These are phyloP conservation scores for Bradypodion pumilum DNA, from an alignment of 2,797 vertebrate genomes.

Conservation along the genomic window DNA sequence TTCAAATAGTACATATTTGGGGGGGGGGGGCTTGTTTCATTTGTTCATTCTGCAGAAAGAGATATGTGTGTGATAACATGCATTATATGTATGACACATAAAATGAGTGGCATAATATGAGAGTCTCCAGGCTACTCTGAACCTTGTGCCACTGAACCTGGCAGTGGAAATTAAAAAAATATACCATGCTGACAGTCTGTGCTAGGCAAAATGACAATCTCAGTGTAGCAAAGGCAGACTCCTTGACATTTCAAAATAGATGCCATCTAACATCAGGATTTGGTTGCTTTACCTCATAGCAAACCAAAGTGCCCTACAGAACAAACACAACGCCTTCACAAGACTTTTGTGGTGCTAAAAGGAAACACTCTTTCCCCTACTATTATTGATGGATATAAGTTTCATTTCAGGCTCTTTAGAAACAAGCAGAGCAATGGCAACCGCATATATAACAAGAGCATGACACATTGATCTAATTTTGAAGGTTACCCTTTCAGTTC, in stretches of 20 bases:
- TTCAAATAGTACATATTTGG: not conserved
- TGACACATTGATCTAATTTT: slow-evolving; percentile 38
- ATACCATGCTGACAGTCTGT: not conserved
- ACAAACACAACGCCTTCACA: not conserved
- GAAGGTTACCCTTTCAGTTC: slow-evolving; percentile 60
- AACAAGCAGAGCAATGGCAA: not conserved
- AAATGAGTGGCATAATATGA: not conserved
- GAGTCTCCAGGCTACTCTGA: not conserved
- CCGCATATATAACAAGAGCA: slow-evolving; percentile 14
- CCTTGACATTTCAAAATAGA: not conserved
- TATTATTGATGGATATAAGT: slow-evolving; percentile 12
- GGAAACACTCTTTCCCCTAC: slow-evolving; percentile 18
- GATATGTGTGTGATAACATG: not conserved
- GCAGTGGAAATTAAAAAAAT: not conserved
- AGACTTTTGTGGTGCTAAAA: slow-evolving; percentile 17
- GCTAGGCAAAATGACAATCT: not conserved
- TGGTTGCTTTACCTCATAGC: slow-evolving; percentile 2
- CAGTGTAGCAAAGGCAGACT: not conserved
- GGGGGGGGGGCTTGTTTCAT: no score
- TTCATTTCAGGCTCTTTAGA: not conserved
- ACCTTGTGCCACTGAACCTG: not conserved
- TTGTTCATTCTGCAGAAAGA: no score
- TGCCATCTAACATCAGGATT: not conserved
- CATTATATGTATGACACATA: not conserved
- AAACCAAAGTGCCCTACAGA: accelerated